Conservation (phyloP, 1,140 invertebrate genomes). For the Bathynomus jamesi region DNA sequence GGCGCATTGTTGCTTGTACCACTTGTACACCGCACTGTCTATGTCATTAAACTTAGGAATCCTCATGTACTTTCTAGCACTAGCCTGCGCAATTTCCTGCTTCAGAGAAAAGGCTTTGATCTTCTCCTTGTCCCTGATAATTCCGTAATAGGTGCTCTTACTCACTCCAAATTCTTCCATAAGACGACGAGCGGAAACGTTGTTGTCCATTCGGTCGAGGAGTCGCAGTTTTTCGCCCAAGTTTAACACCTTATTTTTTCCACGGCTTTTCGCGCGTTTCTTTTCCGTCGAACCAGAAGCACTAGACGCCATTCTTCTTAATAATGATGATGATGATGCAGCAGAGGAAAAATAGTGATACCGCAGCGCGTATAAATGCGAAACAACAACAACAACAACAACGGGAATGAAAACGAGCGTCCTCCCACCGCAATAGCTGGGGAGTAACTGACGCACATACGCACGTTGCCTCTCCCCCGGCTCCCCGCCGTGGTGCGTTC, state of each 20-base stretch:
- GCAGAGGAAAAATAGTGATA: too few species aligned
- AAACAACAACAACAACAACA: too few species aligned
- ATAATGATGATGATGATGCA: too few species aligned
- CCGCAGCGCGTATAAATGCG: too few species aligned
- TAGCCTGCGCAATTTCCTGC: neutral
- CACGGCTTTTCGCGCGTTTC: too few species aligned
- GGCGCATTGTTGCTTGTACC: neutral
- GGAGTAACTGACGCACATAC: too few species aligned
- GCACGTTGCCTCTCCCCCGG: too few species aligned
- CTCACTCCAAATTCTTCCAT: neutral
- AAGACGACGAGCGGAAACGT: neutral
- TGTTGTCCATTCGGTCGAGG: neutral
- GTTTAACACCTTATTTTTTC: neutral
- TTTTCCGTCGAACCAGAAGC: too few species aligned
- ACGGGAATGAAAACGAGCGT: too few species aligned
- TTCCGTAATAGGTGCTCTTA: conserved; percentile 1
- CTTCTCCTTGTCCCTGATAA: neutral
- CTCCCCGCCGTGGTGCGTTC: too few species aligned
- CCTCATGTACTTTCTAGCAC: neutral
- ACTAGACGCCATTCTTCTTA: too few species aligned
- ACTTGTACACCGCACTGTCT: neutral
- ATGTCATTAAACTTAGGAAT: neutral
- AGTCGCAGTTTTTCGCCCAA: neutral
- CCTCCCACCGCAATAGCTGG: too few species aligned
- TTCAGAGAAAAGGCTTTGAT: neutral